A percentile compares a stretch with the other conserved stretches of the same genome.
phyloP scores from a whole-genome alignment of 2,888 invertebrate species.

The Automeris io region DNA sequence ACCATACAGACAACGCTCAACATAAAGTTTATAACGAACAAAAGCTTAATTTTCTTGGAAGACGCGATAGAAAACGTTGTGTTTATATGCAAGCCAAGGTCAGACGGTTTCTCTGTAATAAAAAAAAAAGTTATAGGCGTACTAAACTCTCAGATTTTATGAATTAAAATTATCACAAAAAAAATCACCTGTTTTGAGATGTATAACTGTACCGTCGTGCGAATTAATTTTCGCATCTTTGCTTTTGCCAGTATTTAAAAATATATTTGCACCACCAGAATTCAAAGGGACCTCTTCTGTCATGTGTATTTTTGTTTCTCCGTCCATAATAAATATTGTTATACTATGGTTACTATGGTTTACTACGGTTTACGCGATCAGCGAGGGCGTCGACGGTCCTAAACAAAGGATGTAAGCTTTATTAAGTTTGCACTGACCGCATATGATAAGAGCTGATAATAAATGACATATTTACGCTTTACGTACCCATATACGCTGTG shows the following conservation, averaged over 20 bases:
- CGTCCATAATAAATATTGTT: constrained; percentile 54
- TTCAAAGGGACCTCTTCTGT: constrained; percentile 64
- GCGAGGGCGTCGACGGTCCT: constrained; percentile 59
- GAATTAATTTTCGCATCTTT: constrained; percentile 44
- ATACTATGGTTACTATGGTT: constrained; percentile 31
- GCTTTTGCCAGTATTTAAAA: constrained; percentile 60
- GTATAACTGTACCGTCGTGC: constrained; percentile 62
- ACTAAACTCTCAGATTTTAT: constrained; percentile 5
- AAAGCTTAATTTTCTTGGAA: constrained; percentile 68
- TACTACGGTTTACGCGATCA: constrained; percentile 43
- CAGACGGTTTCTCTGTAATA: constrained; percentile 58
- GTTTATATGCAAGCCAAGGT: constrained; percentile 67
- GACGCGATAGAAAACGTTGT: constrained; percentile 68
- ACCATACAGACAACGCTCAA: constrained; percentile 58
- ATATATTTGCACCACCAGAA: constrained; percentile 63
- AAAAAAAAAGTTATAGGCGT: constrained; percentile 21
- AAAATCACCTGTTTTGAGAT: constrained; percentile 64
- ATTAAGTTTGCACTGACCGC: constrained; percentile 55
- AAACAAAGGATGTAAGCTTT: constrained; percentile 69
- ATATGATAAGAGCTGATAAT: constrained; percentile 45
- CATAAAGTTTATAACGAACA: constrained; percentile 63
- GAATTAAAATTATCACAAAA: constrained; percentile 4
- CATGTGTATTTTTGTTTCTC: constrained; percentile 56
- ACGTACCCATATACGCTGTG: background rate
- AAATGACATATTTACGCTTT: constrained; percentile 32